phyloP scores from a whole-genome alignment of 1,140 invertebrate genomes.

The Chelonus insularis region DNA sequence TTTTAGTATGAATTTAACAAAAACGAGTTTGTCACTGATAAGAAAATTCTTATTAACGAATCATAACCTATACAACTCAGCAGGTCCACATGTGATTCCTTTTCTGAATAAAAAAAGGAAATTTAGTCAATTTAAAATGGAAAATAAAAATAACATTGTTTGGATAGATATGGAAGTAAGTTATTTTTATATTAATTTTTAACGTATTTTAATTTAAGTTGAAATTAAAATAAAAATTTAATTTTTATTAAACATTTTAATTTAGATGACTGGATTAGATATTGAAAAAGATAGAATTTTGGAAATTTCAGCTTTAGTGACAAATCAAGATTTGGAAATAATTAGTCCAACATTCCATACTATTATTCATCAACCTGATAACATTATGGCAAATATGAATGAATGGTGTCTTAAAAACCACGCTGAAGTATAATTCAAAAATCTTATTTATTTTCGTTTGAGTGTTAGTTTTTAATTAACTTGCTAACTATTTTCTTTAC shows the following conservation, averaged over 20 bases:
- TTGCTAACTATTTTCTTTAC: slow-evolving; percentile 54
- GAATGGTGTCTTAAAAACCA: slow-evolving; percentile 82
- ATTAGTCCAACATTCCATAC: slow-evolving; percentile 77
- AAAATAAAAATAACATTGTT: slow-evolving; percentile 34
- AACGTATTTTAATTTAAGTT: neutral
- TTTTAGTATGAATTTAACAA: too few relatives aligned
- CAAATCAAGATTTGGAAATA: slow-evolving; percentile 78
- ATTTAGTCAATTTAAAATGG: neutral
- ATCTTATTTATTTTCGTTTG: neutral
- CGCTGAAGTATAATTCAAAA: slow-evolving; percentile 62
- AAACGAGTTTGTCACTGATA: too few relatives aligned
- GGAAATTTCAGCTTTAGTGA: slow-evolving; percentile 87
- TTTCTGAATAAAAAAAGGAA: too few relatives aligned
- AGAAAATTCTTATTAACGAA: too few relatives aligned
- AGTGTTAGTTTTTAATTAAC: too few relatives aligned
- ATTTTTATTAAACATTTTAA: slow-evolving; percentile 6
- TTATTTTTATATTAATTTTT: slow-evolving; percentile 7
- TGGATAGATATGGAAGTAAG: slow-evolving; percentile 51
- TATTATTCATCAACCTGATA: slow-evolving; percentile 79
- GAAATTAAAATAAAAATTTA: neutral
- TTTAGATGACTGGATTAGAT: slow-evolving; percentile 68
- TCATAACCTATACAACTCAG: too few relatives aligned
- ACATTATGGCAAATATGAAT: slow-evolving; percentile 76
- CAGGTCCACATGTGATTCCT: too few relatives aligned
- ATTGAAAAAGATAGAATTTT: slow-evolving; percentile 77